phyloP scores from a whole-genome alignment of 2,113 vertebrate species.

The Charina bottae region DNA sequence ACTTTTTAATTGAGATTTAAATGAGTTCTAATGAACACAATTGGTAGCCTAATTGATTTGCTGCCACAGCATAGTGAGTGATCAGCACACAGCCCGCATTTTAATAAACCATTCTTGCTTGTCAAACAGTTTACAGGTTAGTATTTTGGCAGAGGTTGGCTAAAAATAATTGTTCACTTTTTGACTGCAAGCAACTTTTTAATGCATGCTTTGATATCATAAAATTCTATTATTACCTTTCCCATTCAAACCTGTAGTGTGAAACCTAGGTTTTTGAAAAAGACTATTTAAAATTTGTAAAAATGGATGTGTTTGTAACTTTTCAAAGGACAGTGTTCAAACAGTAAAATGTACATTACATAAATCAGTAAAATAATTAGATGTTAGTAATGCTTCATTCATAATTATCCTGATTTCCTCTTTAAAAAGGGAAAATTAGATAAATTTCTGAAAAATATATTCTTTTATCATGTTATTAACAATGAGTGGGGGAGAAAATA shows the following conservation, averaged over 20 bases:
- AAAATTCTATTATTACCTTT: conserved; percentile 5
- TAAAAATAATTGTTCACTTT: conserved; percentile 57
- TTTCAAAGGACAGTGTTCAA: not conserved
- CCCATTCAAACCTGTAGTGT: accelerated
- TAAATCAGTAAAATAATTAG: conserved; percentile 22
- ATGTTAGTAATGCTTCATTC: not conserved
- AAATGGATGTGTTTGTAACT: not conserved
- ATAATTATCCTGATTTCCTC: conserved; percentile 29
- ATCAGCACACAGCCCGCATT: conserved; percentile 68
- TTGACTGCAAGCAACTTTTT: not conserved
- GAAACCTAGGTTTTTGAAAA: not conserved
- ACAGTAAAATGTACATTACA: not conserved
- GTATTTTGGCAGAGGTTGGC: conserved; percentile 73
- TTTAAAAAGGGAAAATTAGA: conserved; percentile 49
- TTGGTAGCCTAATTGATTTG: conserved; percentile 81
- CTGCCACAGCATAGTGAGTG: conserved; percentile 68
- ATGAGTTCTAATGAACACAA: conserved; percentile 83
- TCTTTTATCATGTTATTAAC: conserved; percentile 54
- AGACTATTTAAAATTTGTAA: not conserved
- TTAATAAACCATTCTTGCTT: conserved; percentile 56
- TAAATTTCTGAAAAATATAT: conserved; percentile 52
- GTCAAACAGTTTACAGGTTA: conserved; percentile 70
- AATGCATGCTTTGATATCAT: not conserved
- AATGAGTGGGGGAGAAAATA: conserved; percentile 67
- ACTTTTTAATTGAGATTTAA: conserved; percentile 82